phyloP scores from a whole-genome alignment of 1,140 invertebrate genomes.

The Diprion similis region DNA sequence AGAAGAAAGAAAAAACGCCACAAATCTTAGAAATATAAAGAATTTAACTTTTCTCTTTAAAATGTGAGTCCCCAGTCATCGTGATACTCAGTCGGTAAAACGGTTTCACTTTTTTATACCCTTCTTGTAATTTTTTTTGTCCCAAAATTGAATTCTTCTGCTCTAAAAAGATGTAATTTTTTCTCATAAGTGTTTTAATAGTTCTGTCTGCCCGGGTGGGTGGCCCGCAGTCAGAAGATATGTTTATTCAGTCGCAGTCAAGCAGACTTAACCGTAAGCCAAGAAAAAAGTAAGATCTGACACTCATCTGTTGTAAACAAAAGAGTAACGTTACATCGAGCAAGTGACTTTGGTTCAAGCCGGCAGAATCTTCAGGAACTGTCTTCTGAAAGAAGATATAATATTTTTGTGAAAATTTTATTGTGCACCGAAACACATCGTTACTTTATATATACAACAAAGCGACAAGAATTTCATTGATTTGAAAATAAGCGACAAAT shows the following conservation, averaged over 20 bases:
- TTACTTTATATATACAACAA: too few relatives aligned
- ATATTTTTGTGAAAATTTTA: too few relatives aligned
- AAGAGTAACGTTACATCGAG: slow-evolving; percentile 48
- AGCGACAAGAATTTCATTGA: too few relatives aligned
- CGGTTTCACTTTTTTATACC: not conserved
- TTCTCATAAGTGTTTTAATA: slow-evolving; percentile 58
- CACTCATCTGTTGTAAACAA: slow-evolving; percentile 53
- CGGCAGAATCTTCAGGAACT: not conserved
- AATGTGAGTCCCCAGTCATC: not conserved
- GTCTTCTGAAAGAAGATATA: too few relatives aligned
- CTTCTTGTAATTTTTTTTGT: not conserved
- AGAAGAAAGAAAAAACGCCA: slow-evolving; percentile 11
- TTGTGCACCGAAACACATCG: too few relatives aligned
- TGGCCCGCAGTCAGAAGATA: slow-evolving; percentile 55
- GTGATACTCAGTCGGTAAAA: not conserved
- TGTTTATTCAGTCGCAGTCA: slow-evolving; percentile 60
- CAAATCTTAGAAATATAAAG: not conserved
- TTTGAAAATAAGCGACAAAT: too few relatives aligned
- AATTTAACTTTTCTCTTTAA: not conserved
- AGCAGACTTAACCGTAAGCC: slow-evolving; percentile 42
- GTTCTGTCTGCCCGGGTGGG: slow-evolving; percentile 44
- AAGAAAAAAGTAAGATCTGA: slow-evolving; percentile 48
- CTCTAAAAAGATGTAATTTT: slow-evolving; percentile 30
- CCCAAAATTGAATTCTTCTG: not conserved
- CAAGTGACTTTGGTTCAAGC: slow-evolving; percentile 24